Conservation (phyloP, 1,140 invertebrate genomes). For the Anoplophora glabripennis region DNA sequence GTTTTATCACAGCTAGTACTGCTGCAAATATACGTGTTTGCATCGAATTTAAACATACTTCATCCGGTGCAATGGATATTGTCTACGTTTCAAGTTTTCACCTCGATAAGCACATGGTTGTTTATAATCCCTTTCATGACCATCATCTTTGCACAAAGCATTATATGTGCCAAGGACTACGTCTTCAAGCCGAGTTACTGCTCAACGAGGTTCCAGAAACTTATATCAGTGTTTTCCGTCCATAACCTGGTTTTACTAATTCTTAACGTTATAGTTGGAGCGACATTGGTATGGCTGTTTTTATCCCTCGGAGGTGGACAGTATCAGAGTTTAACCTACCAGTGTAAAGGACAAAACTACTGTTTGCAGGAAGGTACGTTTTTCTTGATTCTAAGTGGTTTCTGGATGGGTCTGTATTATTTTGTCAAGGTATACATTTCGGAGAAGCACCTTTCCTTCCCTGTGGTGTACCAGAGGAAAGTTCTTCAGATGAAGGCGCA, state of each 20-base stretch:
- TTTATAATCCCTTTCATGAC: conserved; percentile 54
- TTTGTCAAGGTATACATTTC: conserved; percentile 58
- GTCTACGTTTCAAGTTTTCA: conserved; percentile 50
- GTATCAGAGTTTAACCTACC: conserved; percentile 50
- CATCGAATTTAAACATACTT: conserved; percentile 54
- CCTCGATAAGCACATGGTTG: conserved; percentile 55
- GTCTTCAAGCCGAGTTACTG: conserved; percentile 53
- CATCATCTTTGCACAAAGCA: conserved; percentile 57
- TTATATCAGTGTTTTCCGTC: conserved; percentile 58
- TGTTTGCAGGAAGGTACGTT: conserved; percentile 57
- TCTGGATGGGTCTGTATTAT: conserved; percentile 67
- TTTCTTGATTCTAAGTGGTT: conserved; percentile 63
- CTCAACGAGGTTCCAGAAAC: conserved; percentile 60
- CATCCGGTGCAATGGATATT: conserved; percentile 55
- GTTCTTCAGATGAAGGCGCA: conserved; percentile 60
- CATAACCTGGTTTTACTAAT: conserved; percentile 57
- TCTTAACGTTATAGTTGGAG: conserved; percentile 59
- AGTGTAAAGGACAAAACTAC: conserved; percentile 36
- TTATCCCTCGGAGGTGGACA: conserved; percentile 57
- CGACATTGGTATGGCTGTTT: conserved; percentile 60
- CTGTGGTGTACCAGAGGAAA: conserved; percentile 65
- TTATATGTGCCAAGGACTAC: conserved; percentile 60
- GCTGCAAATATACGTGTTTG: conserved; percentile 53
- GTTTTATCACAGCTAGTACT: conserved; percentile 54
- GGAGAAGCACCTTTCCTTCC: conserved; percentile 60